phyloP scores from a whole-genome alignment of 2,888 invertebrate genomes.

The Dasypolia templi region DNA sequence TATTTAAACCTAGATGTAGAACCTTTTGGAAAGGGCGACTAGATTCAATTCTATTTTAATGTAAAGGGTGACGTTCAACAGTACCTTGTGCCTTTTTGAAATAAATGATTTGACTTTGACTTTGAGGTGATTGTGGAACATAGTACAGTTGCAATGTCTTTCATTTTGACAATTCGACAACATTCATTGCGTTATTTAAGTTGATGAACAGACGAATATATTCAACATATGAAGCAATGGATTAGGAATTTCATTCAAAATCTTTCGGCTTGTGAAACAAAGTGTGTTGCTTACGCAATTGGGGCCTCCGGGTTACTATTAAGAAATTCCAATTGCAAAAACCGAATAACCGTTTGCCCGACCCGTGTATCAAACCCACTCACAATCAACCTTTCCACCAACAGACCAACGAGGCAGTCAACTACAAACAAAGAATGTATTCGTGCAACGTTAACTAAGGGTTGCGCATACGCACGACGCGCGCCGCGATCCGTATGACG shows the following conservation, averaged over 20 bases:
- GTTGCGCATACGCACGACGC: slow-evolving; percentile 74
- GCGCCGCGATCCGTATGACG: slow-evolving; percentile 73
- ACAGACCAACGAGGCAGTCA: background rate
- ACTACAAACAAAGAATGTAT: slow-evolving; percentile 16
- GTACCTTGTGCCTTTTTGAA: too few relatives aligned
- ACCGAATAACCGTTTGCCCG: background rate
- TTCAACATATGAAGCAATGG: background rate
- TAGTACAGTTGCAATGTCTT: background rate
- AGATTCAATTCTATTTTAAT: too few relatives aligned
- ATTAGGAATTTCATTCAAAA: background rate
- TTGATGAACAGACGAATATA: background rate
- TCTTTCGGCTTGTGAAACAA: background rate
- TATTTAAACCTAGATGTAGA: too few relatives aligned
- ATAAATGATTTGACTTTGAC: too few relatives aligned
- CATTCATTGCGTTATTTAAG: background rate
- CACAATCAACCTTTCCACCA: background rate
- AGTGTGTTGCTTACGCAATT: background rate
- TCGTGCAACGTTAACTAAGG: slow-evolving; percentile 49
- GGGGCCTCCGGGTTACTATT: background rate
- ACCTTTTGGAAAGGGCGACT: too few relatives aligned
- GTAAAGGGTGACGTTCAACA: too few relatives aligned
- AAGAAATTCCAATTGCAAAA: background rate
- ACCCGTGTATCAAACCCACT: background rate
- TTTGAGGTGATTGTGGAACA: background rate
- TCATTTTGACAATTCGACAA: background rate